phyloP scores from a whole-genome alignment of 1,140 invertebrate species.

The Cyrtorhinus lividipennis region DNA sequence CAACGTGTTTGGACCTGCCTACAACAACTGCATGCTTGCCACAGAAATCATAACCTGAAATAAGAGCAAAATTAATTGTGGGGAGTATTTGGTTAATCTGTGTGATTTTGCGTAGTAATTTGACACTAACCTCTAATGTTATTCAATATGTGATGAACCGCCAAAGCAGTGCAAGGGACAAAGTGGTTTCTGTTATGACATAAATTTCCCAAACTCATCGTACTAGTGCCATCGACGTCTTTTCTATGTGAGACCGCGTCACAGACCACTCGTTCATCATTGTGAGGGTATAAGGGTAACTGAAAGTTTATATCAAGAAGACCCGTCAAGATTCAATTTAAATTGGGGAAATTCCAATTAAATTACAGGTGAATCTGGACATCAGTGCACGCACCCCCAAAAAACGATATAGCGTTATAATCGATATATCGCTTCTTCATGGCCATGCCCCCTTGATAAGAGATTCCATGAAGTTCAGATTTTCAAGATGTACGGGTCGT shows the following conservation, averaged over 20 bases:
- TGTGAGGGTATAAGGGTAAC: slow-evolving; percentile 60
- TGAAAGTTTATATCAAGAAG: too few species aligned
- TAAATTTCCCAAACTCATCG: slow-evolving; percentile 60
- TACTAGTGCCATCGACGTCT: slow-evolving; percentile 85
- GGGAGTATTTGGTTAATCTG: background rate
- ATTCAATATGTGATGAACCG: slow-evolving; percentile 61
- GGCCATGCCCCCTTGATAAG: too few species aligned
- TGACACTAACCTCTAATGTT: slow-evolving; percentile 27
- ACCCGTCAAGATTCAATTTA: too few species aligned
- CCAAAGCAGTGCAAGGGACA: slow-evolving; percentile 72
- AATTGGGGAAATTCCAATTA: too few species aligned
- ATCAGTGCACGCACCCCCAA: too few species aligned
- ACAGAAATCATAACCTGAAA: slow-evolving; percentile 56
- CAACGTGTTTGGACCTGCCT: slow-evolving; percentile 79
- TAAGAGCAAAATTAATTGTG: background rate
- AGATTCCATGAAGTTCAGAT: too few species aligned
- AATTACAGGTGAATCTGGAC: too few species aligned
- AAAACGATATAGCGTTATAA: too few species aligned
- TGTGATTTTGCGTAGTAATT: too few species aligned
- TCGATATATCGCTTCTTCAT: too few species aligned
- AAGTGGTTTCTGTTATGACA: slow-evolving; percentile 58
- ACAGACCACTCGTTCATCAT: slow-evolving; percentile 58
- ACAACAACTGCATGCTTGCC: slow-evolving; percentile 78
- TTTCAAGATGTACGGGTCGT: too few species aligned
- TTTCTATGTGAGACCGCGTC: slow-evolving; percentile 65